phyloP scores from a whole-genome alignment of 2,888 invertebrate genomes.

The Sesamia inferens region DNA sequence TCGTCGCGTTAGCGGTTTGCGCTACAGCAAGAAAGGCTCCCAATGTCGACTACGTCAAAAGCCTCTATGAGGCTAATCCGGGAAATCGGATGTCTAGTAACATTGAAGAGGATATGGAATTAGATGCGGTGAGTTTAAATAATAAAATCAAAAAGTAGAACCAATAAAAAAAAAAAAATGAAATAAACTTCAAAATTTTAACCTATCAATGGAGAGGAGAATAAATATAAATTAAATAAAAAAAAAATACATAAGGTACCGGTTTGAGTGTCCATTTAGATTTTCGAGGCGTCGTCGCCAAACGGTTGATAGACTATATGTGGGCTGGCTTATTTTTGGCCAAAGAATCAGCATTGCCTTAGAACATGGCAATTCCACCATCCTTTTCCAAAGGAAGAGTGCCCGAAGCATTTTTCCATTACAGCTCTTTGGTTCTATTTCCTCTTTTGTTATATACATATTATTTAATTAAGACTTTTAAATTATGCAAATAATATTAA shows the following conservation, averaged over 20 bases:
- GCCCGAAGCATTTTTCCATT: neutral
- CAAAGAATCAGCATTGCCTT: neutral
- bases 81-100: constrained; percentile 66
- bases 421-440: neutral
- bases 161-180: neutral
- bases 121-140: constrained; percentile 75
- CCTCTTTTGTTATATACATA: neutral
- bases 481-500: too few relatives aligned
- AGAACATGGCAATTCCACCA: neutral
- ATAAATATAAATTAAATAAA: neutral
- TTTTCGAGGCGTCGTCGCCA: neutral
- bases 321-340: neutral
- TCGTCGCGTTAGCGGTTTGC: constrained; percentile 61
- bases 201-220: neutral
- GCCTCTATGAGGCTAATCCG: constrained; percentile 55
- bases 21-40: constrained; percentile 71
- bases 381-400: neutral
- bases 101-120: constrained; percentile 72
- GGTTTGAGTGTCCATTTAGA: neutral
- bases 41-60: constrained; percentile 69
- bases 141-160: neutral
- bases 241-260: neutral
- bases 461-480: too few relatives aligned
- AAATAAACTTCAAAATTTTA: neutral
- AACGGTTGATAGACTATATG: neutral